These are phyloP conservation scores for Cygnus buccinator DNA, from an alignment of 2,113 vertebrate species.

Conservation along the genomic window DNA sequence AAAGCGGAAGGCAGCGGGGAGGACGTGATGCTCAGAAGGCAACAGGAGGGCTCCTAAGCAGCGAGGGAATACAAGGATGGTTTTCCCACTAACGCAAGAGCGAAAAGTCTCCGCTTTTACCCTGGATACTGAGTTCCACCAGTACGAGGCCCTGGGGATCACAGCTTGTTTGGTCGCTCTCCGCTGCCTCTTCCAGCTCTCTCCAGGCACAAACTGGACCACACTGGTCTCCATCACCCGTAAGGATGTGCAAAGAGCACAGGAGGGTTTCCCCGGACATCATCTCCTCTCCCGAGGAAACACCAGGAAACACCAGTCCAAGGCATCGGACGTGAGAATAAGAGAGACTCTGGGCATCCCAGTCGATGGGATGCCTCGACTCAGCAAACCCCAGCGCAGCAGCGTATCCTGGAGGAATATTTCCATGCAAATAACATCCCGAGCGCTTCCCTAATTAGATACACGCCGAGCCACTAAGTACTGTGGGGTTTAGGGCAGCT, in stretches of 20 bases:
- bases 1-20: not conserved
- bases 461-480: constrained; percentile 26
- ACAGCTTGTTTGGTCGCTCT: not conserved
- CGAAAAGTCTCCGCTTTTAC: not conserved
- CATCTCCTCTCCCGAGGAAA: not conserved
- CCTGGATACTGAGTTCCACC: rapidly evolving
- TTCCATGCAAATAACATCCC: constrained; percentile 42
- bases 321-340: not conserved
- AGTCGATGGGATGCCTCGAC: not conserved
- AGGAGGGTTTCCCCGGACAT: not conserved
- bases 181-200: not conserved
- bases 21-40: not conserved
- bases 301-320: not conserved
- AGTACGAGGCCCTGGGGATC: not conserved
- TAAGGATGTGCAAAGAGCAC: rapidly evolving
- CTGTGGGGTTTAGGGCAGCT: constrained; percentile 28
- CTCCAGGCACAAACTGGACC: not conserved
- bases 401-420: constrained; percentile 32
- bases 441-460: constrained; percentile 40
- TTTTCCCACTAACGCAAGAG: not conserved
- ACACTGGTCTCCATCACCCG: not conserved
- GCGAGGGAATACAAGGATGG: not conserved
- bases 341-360: not conserved
- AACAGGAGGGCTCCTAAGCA: not conserved
- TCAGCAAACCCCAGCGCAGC: not conserved